Conservation (phyloP, 2,797 vertebrate species). For the Meda fulgida region DNA sequence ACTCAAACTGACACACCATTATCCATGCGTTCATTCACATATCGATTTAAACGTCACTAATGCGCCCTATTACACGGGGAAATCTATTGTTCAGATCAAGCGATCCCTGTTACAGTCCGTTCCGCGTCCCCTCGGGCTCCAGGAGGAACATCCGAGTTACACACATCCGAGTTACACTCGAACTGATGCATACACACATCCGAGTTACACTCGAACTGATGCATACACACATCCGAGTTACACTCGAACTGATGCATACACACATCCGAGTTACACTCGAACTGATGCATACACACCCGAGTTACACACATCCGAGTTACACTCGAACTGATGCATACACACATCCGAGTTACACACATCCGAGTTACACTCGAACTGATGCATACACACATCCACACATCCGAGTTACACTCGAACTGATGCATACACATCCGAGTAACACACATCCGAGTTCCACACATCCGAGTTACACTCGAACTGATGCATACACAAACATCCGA, state of each 20-base stretch:
- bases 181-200: neutral
- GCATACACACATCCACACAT: neutral
- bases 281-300: neutral
- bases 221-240: neutral
- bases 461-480: neutral
- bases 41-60: slow-evolving; percentile 74
- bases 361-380: neutral
- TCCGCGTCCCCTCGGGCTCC: slow-evolving; percentile 59
- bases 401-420: neutral
- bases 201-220: neutral
- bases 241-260: neutral
- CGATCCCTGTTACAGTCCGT: slow-evolving; percentile 64
- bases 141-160: neutral
- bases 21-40: slow-evolving; percentile 41
- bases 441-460: too few relatives aligned
- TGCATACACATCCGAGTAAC: too few relatives aligned
- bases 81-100: slow-evolving; percentile 63
- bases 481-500: neutral
- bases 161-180: neutral
- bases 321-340: neutral
- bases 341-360: too few relatives aligned
- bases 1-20: slow-evolving; percentile 22
- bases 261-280: neutral
- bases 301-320: neutral
- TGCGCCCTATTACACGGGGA: slow-evolving; percentile 62